Conservation (phyloP, 2,888 invertebrate species). For the Hypolimnas misippus region DNA sequence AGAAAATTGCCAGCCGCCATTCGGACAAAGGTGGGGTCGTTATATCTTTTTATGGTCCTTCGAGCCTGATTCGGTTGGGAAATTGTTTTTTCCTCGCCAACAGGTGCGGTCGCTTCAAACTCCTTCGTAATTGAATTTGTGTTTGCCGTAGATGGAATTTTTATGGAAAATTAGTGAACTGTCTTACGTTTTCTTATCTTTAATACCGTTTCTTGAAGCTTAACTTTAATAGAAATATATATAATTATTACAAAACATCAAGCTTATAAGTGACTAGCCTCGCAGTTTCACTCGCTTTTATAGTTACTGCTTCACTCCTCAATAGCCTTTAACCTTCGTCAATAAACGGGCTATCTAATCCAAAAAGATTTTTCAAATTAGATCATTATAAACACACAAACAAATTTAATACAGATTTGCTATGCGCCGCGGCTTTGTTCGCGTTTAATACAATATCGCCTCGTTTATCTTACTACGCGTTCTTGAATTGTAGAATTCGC, state of each 20-base stretch:
- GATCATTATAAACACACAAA: too few relatives aligned
- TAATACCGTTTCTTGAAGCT: background rate
- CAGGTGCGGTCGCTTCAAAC: slow-evolving; percentile 48
- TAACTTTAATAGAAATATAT: background rate
- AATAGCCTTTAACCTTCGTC: too few relatives aligned
- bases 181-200: slow-evolving; percentile 34
- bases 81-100: slow-evolving; percentile 58
- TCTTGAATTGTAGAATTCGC: too few relatives aligned
- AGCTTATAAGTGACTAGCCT: background rate
- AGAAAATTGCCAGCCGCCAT: slow-evolving; percentile 52
- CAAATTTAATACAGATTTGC: too few relatives aligned
- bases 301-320: too few relatives aligned
- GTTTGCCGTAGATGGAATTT: slow-evolving; percentile 33
- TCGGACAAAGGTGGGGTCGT: slow-evolving; percentile 54
- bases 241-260: background rate
- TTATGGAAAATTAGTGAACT: slow-evolving; percentile 27
- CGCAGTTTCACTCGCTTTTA: too few relatives aligned
- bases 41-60: slow-evolving; percentile 59
- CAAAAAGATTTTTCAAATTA: too few relatives aligned
- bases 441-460: too few relatives aligned
- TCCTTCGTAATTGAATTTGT: slow-evolving; percentile 47
- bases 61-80: slow-evolving; percentile 54
- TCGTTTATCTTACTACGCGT: too few relatives aligned
- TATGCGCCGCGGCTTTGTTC: too few relatives aligned
- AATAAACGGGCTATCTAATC: too few relatives aligned